Conservation (phyloP, 2,113 vertebrate genomes). For the Oreochromis aureus region DNA sequence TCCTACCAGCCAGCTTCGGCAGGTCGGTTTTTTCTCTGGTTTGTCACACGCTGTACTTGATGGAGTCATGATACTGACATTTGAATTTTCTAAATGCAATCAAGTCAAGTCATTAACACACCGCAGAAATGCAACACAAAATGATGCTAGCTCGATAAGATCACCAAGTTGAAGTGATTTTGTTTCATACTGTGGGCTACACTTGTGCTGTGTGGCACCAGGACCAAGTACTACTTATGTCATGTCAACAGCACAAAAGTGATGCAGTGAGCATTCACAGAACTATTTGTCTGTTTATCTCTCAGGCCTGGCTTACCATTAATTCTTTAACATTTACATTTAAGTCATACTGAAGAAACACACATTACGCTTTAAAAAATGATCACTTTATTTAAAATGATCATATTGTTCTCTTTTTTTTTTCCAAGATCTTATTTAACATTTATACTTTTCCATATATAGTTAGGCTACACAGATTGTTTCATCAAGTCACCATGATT, state of each 20-base stretch:
- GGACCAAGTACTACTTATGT: not conserved
- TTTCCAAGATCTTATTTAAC: not conserved
- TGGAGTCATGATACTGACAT: not conserved
- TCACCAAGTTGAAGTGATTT: not conserved
- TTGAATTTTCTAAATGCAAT: not conserved
- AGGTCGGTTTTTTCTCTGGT: slow-evolving; percentile 75
- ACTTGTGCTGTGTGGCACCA: not conserved
- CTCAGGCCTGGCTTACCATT: not conserved
- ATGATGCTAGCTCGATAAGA: not conserved
- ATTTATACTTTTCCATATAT: not conserved
- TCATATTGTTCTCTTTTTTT: not conserved
- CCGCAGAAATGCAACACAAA: not conserved
- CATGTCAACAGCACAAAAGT: not conserved
- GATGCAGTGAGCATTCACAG: not conserved
- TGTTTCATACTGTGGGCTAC: not conserved
- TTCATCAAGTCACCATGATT: not conserved
- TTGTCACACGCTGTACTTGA: not conserved
- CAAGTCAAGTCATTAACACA: not conserved
- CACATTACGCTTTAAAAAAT: not conserved
- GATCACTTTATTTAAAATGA: not conserved
- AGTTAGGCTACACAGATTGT: not conserved
- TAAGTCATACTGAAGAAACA: not conserved
- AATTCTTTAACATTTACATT: not conserved
- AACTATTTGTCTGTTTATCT: not conserved
- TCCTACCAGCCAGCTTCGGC: slow-evolving; percentile 95